Base-by-base conservation (phyloP, 2,797 vertebrate genomes). In the Amniataba percoides region DNA sequence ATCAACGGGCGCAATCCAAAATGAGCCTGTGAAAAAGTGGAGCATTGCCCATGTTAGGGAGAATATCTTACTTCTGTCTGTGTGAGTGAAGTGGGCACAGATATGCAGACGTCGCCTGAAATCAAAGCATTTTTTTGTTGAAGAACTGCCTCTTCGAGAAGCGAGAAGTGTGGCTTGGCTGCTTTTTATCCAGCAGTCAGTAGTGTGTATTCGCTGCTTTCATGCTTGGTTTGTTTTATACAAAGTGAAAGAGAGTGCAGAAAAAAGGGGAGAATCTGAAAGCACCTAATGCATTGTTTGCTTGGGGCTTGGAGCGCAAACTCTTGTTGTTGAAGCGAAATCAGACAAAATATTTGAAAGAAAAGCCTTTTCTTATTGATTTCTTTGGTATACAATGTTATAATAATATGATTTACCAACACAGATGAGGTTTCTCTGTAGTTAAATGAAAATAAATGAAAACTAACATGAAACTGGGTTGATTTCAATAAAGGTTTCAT, bases 171-270 rank as follows among this genome's bases (percentile, higher is more conserved):
- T 60, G 71, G 25, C 46, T 42, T 66, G 19, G 16, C 46, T 78
- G 59, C 19, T 75, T 84, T 74, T 67, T 51, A 67, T 74, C 63
- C 39, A 55, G 19, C 23, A 71, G 78, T 72, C 77, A 72, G 55
- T 31, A 43, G 25, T 12, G 39, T 73, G 63, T 21, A 70, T 78
- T 71, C 10, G 21, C 31, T 34, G 34, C 31, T 23, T 74, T 81
- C 60, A 81, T 71, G 81, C 71, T 79, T 60, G 61, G 62, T 87
- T 85, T 84, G 68, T 48, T 75, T 71, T 60, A 61, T 39, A 58
- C 66, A 21, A 75, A 82, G 49, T 56, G 63, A 87, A 78, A 14
- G 40, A n/a, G 40, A 55, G 39, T 5, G 43, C 42, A 61, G 16
- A 62, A 76, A 31, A 77, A 72, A 14, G 19, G 31, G 31, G 31